Percentiles rank a stretch among this genome's conserved stretches.
phyloP scores from a whole-genome alignment of 2,797 vertebrate species.

The Gymnoscopelus microlampas region DNA sequence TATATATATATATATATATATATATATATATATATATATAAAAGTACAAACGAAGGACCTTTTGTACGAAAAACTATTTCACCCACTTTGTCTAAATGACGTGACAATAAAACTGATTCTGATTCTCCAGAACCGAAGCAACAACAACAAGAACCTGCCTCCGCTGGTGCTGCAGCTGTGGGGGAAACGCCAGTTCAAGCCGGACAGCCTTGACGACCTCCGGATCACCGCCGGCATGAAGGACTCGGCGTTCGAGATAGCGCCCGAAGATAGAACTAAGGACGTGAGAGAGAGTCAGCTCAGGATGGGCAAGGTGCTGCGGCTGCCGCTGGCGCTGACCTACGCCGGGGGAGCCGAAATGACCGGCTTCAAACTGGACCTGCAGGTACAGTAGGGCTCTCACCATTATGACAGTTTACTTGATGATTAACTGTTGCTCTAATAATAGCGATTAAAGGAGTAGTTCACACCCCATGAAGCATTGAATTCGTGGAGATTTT shows the following conservation, averaged over 20 bases:
- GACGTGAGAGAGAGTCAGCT: constrained; percentile 85
- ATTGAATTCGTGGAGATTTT: no score
- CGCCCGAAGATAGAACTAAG: constrained; percentile 81
- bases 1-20: no score
- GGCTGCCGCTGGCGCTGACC: constrained; percentile 86
- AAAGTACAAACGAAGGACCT: no score
- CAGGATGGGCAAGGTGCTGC: constrained; percentile 85
- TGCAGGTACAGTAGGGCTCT: constrained; percentile 45
- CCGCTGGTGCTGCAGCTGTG: constrained; percentile 94
- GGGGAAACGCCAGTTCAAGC: constrained; percentile 88
- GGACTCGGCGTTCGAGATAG: constrained; percentile 86
- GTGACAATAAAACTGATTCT: no score
- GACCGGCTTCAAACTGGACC: constrained; percentile 84
- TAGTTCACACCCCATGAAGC: no score
- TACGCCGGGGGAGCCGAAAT: constrained; percentile 79
- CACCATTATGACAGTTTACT: no score
- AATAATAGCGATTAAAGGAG: no score
- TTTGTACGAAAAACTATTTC: no score
- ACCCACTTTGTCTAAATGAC: no score
- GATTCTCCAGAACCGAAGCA: no score
- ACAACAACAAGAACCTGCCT: constrained; percentile 81
- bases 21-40: no score
- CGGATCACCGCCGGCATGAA: constrained; percentile 78
- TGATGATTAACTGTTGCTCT: no score
- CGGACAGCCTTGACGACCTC: constrained; percentile 85